phyloP scores from a whole-genome alignment of 2,888 invertebrate genomes.

The Ectemnius continuus region DNA sequence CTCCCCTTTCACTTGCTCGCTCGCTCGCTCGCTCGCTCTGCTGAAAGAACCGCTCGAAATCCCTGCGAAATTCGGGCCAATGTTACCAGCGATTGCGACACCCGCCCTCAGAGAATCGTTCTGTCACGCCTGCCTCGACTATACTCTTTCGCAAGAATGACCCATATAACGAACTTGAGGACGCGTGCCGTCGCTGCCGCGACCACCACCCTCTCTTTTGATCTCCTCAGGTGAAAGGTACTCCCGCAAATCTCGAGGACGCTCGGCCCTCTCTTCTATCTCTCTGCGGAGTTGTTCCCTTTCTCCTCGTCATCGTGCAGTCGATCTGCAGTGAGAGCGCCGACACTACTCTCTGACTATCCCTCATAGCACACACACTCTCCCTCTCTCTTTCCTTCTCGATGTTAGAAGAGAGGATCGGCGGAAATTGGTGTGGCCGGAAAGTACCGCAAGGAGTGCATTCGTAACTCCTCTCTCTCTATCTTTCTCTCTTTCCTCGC shows the following conservation, averaged over 20 bases:
- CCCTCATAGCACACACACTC: too few species aligned
- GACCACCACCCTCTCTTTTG: slow-evolving; percentile 35
- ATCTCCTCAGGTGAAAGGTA: slow-evolving; percentile 56
- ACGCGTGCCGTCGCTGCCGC: slow-evolving; percentile 56
- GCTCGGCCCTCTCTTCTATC: slow-evolving; percentile 51
- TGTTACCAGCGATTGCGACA: slow-evolving; percentile 47
- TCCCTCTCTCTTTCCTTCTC: too few species aligned
- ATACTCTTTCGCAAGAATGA: slow-evolving; percentile 60
- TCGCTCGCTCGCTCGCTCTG: too few species aligned
- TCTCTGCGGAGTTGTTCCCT: slow-evolving; percentile 38
- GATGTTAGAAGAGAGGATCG: slow-evolving; percentile 23
- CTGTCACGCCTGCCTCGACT: slow-evolving; percentile 24
- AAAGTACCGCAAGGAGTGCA: slow-evolving; percentile 41
- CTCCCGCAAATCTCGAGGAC: slow-evolving; percentile 58
- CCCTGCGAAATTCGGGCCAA: slow-evolving; percentile 29
- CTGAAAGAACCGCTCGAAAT: too few species aligned
- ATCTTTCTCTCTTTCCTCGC: too few species aligned
- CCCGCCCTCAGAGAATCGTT: slow-evolving; percentile 51
- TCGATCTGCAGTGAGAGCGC: slow-evolving; percentile 39
- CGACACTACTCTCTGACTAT: slow-evolving; percentile 5
- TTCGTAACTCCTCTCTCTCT: slow-evolving; percentile 30
- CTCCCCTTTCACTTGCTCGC: too few species aligned
- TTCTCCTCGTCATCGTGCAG: slow-evolving; percentile 43
- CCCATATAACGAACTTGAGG: slow-evolving; percentile 64
- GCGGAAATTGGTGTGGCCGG: slow-evolving; percentile 47